Percentiles rank a stretch among this genome's conserved stretches.
These are phyloP conservation scores for Microhierax caerulescens DNA, from an alignment of 2,797 vertebrate species.

Conservation along the genomic window DNA sequence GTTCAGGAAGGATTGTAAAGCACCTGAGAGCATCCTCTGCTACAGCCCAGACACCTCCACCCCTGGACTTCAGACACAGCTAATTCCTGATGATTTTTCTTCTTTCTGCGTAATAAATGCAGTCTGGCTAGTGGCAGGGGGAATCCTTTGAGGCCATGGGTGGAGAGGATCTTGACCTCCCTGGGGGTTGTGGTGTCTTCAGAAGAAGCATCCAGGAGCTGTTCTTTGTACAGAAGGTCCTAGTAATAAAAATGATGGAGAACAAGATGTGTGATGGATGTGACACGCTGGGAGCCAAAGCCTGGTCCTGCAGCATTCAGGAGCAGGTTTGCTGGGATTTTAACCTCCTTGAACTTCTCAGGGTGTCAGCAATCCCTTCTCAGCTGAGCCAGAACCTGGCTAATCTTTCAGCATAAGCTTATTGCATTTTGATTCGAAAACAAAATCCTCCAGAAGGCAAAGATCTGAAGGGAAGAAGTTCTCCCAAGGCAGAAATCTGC, in stretches of 20 bases:
- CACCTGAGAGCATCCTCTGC: background rate
- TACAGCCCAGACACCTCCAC: background rate
- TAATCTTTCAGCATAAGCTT: slow-evolving; percentile 34
- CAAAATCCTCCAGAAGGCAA: slow-evolving; percentile 22
- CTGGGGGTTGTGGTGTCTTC: background rate
- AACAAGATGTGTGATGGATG: background rate
- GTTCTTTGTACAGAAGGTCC: background rate
- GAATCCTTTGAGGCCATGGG: background rate
- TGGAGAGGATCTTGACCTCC: background rate
- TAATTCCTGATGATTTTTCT: background rate
- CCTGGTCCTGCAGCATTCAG: background rate
- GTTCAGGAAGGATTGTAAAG: background rate
- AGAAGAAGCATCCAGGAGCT: background rate
- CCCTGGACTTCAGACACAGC: background rate
- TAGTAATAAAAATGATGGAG: background rate
- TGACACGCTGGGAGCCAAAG: background rate
- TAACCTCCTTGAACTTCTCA: background rate
- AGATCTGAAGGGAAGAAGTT: slow-evolving; percentile 1
- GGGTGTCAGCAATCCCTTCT: background rate
- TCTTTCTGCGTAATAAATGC: background rate
- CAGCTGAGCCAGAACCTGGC: background rate
- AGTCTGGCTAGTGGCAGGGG: background rate
- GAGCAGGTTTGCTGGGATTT: background rate
- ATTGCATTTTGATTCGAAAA: background rate
- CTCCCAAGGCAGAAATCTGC: background rate